These are phyloP conservation scores for Emys orbicularis DNA, from an alignment of 2,797 vertebrate species.

Conservation along the genomic window DNA sequence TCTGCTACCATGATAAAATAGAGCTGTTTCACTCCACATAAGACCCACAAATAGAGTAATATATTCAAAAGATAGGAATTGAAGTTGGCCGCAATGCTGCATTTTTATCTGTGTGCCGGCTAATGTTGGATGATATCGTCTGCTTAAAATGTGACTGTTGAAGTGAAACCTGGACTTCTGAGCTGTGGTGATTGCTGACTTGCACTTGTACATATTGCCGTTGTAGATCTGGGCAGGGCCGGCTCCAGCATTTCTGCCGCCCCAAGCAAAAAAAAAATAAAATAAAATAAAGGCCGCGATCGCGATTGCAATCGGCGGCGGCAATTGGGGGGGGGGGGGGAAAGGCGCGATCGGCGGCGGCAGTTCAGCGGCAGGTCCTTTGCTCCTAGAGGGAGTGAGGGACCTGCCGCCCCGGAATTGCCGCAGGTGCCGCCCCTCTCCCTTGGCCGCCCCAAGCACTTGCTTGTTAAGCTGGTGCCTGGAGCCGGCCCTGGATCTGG, in stretches of 20 bases:
- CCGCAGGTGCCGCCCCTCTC: too few relatives aligned
- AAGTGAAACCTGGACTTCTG: not conserved
- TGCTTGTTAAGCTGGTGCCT: too few relatives aligned
- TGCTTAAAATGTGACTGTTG: not conserved
- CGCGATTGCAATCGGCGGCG: too few relatives aligned
- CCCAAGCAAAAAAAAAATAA: too few relatives aligned
- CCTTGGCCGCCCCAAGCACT: too few relatives aligned
- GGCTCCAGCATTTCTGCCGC: too few relatives aligned
- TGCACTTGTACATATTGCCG: not conserved
- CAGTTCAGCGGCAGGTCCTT: too few relatives aligned
- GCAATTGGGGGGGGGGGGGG: rapidly evolving
- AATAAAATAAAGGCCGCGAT: too few relatives aligned
- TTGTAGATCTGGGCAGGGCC: rapidly evolving
- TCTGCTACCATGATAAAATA: not conserved
- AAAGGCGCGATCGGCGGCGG: too few relatives aligned
- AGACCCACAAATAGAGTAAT: not conserved
- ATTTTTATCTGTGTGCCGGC: slow-evolving; percentile 1
- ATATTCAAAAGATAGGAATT: not conserved
- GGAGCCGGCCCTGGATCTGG: too few relatives aligned
- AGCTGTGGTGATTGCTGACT: rapidly evolving
- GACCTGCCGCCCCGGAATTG: too few relatives aligned
- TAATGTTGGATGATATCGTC: not conserved
- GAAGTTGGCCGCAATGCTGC: not conserved
- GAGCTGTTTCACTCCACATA: not conserved
- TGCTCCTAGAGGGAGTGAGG: too few relatives aligned